Base-by-base conservation (phyloP, 2,113 vertebrate species). In the Melanocharis versteri region DNA sequence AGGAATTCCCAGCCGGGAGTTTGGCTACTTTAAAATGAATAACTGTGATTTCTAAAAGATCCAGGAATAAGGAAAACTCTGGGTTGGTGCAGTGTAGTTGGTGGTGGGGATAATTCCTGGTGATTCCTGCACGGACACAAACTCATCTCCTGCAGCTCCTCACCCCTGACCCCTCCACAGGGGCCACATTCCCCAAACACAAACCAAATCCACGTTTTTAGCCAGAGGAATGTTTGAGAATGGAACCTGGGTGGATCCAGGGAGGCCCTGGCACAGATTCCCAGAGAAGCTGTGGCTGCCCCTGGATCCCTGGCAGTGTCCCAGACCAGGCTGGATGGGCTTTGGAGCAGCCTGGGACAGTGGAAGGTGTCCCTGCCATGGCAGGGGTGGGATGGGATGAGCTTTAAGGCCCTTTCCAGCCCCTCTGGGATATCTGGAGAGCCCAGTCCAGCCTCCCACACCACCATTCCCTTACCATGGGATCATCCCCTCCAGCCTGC, bases 31-130 rank as follows among this genome's bases (percentile, higher is more conserved):
- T 26, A n/a, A 78, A 87, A 48, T 23, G 33, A 24, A 7, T 5
- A 19, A 3, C 1, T 31, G 11, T 18, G 11, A 12, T 39, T 61
- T 48, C 26, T 16, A 37, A 33, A 31, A 11, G 53, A 64, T 20
- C 7, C 65, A 69, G 90, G 60, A 53, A 14, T 9, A 6, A n/a
- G 71, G 71, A 27, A n/a, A 42, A 13, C 19, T 35, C 23, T 2
- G 79, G 40, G 37, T 4, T 31, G 78, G 48, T 5, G 79, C 53
- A 2, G 0, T 20, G 68, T 9, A 20, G 90, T 17, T 82, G 47
- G 6, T 18, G 1, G 18, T 4, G 3, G 2, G 20, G 76, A 2
- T 7, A 31, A 28, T 7, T 28, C 42, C n/a, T 10, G 61, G 26
- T 2, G 31, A 51, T 65, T 13, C 24, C 62, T 4, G 35, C 50